Percentiles rank a stretch among this genome's conserved stretches.
Evolutionary conservation across 2,888 invertebrate species (phyloP).

Genomic region (Apamea epomidion): DNA sequence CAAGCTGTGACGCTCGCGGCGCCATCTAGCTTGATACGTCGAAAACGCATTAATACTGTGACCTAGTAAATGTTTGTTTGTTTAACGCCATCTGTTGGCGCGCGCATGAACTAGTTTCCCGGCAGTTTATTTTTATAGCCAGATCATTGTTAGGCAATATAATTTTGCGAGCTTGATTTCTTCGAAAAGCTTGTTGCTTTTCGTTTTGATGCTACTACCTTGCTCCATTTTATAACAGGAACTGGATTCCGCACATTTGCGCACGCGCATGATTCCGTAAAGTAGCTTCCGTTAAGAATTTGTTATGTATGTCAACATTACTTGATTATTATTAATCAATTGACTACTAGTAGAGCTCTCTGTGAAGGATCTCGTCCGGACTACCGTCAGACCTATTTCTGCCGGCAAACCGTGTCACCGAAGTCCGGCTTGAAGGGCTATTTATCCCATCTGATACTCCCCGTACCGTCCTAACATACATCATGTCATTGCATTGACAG

Average conservation of each 20-base stretch:
- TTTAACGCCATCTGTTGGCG: constrained; percentile 68
- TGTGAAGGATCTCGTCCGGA: background rate
- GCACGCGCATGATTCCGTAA: constrained; percentile 33
- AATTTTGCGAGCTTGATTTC: constrained; percentile 50
- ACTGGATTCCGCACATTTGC: background rate
- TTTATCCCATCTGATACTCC: too few relatives aligned
- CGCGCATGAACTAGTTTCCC: constrained; percentile 37
- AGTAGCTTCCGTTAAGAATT: background rate
- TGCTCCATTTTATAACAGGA: constrained; percentile 30
- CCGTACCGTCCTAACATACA: too few relatives aligned
- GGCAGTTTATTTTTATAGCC: constrained; percentile 54
- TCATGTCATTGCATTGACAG: too few relatives aligned
- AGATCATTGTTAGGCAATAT: constrained; percentile 46
- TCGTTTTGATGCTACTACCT: constrained; percentile 24
- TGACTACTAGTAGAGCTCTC: background rate
- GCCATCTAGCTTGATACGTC: constrained; percentile 73
- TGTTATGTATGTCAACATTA: background rate
- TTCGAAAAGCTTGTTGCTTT: constrained; percentile 40
- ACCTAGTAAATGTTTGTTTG: constrained; percentile 58
- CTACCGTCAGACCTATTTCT: too few relatives aligned
- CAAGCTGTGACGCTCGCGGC: constrained; percentile 60
- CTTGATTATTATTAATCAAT: background rate
- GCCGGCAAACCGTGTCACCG: too few relatives aligned
- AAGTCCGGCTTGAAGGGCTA: too few relatives aligned
- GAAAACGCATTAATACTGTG: constrained; percentile 29